phyloP scores from a whole-genome alignment of 2,888 invertebrate species.

The Platerodrilus igneus region DNA sequence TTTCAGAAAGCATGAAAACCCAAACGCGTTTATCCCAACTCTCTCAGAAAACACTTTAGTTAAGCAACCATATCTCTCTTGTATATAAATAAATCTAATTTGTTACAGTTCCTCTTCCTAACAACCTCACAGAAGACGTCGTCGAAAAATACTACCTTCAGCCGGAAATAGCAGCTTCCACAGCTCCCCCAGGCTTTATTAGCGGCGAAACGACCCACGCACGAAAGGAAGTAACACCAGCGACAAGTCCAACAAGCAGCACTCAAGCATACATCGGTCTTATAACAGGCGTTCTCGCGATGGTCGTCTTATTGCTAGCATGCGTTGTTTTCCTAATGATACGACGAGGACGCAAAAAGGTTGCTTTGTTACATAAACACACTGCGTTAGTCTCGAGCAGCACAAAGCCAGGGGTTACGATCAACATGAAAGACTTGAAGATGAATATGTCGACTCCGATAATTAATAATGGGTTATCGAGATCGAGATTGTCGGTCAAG shows the following conservation, averaged over 20 bases:
- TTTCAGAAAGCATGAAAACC: too few species aligned
- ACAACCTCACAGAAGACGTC: slow-evolving; percentile 58
- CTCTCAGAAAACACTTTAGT: too few species aligned
- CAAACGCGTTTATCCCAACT: too few species aligned
- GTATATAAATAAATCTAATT: slow-evolving; percentile 20
- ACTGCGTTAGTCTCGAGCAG: slow-evolving; percentile 56
- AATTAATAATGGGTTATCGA: slow-evolving; percentile 53
- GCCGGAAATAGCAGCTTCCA: slow-evolving; percentile 42
- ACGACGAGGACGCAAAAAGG: slow-evolving; percentile 58
- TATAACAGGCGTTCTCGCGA: slow-evolving; percentile 63
- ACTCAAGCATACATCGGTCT: slow-evolving; percentile 59
- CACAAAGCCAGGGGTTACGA: slow-evolving; percentile 53
- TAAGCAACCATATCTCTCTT: slow-evolving; percentile 11
- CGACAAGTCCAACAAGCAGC: slow-evolving; percentile 56
- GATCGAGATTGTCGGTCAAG: slow-evolving; percentile 50
- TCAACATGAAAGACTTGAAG: slow-evolving; percentile 57
- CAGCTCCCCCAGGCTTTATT: slow-evolving; percentile 44
- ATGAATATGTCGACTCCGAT: slow-evolving; percentile 56
- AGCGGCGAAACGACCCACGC: slow-evolving; percentile 51
- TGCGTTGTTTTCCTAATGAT: slow-evolving; percentile 63
- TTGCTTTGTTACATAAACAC: slow-evolving; percentile 60
- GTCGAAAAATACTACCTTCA: slow-evolving; percentile 61
- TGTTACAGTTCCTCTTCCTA: slow-evolving; percentile 51
- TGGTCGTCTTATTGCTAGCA: slow-evolving; percentile 60
- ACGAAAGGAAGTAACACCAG: slow-evolving; percentile 54